phyloP scores from a whole-genome alignment of 2,797 vertebrate species.

The Sitta carolinensis region DNA sequence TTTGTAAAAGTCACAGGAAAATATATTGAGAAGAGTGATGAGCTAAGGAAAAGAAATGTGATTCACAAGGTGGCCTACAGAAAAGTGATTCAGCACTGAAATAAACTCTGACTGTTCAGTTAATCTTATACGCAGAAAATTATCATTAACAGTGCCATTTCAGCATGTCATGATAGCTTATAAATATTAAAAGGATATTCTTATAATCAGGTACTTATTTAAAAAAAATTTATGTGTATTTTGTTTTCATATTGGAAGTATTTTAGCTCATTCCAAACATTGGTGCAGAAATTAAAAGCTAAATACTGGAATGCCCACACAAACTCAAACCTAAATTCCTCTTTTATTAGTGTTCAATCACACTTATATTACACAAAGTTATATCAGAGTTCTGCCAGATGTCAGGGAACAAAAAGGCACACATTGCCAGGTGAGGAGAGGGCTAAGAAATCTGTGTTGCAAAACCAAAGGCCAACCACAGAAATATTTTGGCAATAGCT shows the following conservation, averaged over 20 bases:
- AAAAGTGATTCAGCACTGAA: background rate
- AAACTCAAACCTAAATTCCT: background rate
- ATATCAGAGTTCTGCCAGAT: background rate
- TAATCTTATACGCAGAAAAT: background rate
- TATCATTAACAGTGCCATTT: background rate
- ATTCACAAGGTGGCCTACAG: background rate
- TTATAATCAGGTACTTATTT: background rate
- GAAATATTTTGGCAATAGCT: background rate
- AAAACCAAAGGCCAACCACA: slow-evolving; percentile 15
- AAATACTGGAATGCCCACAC: background rate
- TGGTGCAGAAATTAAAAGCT: slow-evolving; percentile 3
- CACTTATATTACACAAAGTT: background rate
- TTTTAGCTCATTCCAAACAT: background rate
- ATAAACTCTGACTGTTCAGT: background rate
- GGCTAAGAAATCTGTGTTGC: background rate
- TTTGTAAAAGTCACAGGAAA: background rate
- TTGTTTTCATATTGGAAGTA: background rate
- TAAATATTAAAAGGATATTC: background rate
- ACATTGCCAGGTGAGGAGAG: background rate
- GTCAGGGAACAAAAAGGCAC: background rate
- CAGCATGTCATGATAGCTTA: background rate
- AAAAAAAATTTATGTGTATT: background rate
- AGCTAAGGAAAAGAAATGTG: background rate
- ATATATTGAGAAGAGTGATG: background rate
- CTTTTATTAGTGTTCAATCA: background rate